Base-by-base conservation (phyloP, 2,888 invertebrate species). In the Polylopha cassiicola region DNA sequence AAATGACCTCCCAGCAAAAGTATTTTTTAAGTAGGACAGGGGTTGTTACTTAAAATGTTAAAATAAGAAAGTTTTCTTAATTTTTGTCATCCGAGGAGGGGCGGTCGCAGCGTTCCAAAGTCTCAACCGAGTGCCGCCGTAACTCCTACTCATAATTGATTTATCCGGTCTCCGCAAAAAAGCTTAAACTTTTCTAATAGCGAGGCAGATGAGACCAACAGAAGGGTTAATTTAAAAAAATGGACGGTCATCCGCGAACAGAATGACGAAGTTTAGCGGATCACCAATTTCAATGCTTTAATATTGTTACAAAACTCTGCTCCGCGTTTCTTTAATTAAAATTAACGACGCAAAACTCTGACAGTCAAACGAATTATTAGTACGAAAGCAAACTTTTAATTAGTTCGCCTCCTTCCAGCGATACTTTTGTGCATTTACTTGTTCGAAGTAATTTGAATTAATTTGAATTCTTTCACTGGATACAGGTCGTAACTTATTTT, bases 291-390 rank as follows among this genome's bases (percentile, higher is more conserved):
- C 74, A 81, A 84, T 84, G 79, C 75, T 81, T 80, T 82, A 85
- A 84, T 84, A 84, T 80, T 78, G 80, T 84, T 77, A 81, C 81
- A 74, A 81, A 41, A 81, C 77, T 78, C 67, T 51, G 68, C 70
- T 67, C 72, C 69, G 73, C 79, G 75, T 81, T 85, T 81, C 85
- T 85, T 85, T 84, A 85, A 85, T 85, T 84, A 84, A 85, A 85
- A 85, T 85, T 84, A 85, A 85, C 82, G 84, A 82, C 78, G 79
- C 71, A 71, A 84, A 85, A 85, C 76, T 85, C 80, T 79, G 80
- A 82, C 82, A 84, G 77, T 82, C 79, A 81, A 81, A 82, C 84
- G 82, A 84, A 85, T 85, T 85, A 84, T 85, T 84, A 79, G 79
- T 80, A 84, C 76, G 76, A 81, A 75, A 76, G 76, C 69, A 62